phyloP scores from a whole-genome alignment of 1,140 invertebrate genomes.

The Magallana ariakensis region DNA sequence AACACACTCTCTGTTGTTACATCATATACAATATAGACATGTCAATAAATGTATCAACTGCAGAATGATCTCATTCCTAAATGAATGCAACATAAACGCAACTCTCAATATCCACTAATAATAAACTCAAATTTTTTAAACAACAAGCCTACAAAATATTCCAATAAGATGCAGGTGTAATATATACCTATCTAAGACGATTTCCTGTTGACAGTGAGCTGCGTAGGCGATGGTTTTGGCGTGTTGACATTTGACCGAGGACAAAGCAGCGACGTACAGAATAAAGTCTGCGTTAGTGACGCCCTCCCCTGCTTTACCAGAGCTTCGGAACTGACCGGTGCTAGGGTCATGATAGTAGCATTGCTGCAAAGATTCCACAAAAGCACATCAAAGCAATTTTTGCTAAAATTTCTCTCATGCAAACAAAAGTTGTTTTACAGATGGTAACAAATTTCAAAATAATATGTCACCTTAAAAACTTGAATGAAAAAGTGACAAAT shows the following conservation, averaged over 20 bases:
- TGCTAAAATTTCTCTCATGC: background rate
- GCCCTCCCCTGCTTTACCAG: constrained; percentile 83
- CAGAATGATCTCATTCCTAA: background rate
- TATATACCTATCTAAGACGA: constrained; percentile 85
- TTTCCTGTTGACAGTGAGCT: constrained; percentile 98
- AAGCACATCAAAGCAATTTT: background rate
- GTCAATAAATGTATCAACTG: background rate
- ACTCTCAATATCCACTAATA: background rate
- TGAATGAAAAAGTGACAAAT: too few species aligned
- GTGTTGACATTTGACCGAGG: constrained; percentile 93
- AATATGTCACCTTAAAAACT: too few species aligned
- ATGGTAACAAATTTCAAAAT: too few species aligned
- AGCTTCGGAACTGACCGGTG: constrained; percentile 36
- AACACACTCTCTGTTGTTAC: background rate
- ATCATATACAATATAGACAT: background rate
- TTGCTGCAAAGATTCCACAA: constrained; percentile 52
- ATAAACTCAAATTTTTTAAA: too few species aligned
- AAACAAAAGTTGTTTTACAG: too few species aligned
- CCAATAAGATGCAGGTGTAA: background rate
- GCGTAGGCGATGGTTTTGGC: constrained; percentile 94
- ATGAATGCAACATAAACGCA: background rate
- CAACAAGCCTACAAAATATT: too few species aligned
- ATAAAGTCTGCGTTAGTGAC: constrained; percentile 95
- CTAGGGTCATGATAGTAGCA: constrained; percentile 66
- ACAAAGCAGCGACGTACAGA: constrained; percentile 96